Conservation (phyloP, 2,113 vertebrate species). For the Triplophysa tibetana region DNA sequence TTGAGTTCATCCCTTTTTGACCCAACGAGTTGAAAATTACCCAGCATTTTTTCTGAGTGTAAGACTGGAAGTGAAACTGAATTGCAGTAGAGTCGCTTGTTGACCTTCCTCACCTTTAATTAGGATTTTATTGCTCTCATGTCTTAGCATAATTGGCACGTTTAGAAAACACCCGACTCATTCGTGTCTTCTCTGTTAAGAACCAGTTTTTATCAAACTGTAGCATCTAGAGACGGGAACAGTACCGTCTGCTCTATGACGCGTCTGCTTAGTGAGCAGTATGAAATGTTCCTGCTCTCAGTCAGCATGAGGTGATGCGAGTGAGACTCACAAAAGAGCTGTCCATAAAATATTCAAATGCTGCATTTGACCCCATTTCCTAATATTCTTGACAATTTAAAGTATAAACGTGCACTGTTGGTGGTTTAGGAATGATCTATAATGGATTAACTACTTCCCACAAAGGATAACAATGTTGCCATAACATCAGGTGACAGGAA, state of each 20-base stretch:
- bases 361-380: background rate
- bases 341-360: slow-evolving; percentile 14
- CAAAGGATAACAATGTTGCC: background rate
- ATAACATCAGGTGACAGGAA: background rate
- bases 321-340: background rate
- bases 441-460: slow-evolving; percentile 1
- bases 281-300: slow-evolving; percentile 49
- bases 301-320: background rate
- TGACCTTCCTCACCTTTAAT: background rate
- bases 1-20: too few relatives aligned
- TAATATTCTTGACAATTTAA: background rate
- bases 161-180: slow-evolving; percentile 7
- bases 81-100: too few relatives aligned
- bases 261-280: slow-evolving; percentile 54
- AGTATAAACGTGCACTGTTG: background rate
- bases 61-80: too few relatives aligned
- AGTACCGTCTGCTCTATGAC: background rate
- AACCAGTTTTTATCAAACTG: background rate
- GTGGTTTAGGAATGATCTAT: slow-evolving; percentile 18
- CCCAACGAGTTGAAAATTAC: too few relatives aligned
- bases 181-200: background rate
- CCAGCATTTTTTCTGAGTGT: too few relatives aligned
- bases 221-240: slow-evolving; percentile 7
- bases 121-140: background rate
- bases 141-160: slow-evolving; percentile 26